These are phyloP conservation scores for Drosophila triauraria DNA, from an alignment of 1,140 invertebrate species.

Conservation along the genomic window DNA sequence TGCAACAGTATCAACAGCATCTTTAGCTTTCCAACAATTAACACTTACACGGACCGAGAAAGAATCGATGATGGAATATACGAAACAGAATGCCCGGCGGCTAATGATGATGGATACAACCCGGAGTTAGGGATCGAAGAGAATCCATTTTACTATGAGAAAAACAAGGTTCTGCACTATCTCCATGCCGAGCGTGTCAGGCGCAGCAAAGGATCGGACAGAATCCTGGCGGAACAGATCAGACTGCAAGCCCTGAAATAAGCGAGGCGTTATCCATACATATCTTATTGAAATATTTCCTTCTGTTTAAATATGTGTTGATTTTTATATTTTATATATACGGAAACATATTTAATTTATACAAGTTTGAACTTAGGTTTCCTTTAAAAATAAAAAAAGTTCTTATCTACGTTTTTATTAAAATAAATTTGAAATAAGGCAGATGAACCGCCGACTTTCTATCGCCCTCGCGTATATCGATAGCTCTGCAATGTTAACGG, in stretches of 20 bases:
- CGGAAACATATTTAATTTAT: too few relatives aligned
- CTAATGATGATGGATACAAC: neutral
- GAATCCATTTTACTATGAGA: neutral
- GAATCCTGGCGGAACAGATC: neutral
- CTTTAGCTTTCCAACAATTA: neutral
- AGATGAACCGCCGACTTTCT: neutral
- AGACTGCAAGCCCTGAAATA: neutral
- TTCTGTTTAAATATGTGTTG: neutral
- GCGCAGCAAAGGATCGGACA: neutral
- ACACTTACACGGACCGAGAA: neutral
- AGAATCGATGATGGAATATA: neutral
- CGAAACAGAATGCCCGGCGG: neutral
- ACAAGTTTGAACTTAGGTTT: too few relatives aligned
- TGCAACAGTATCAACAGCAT: too few relatives aligned
- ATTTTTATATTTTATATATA: neutral
- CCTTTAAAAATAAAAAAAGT: too few relatives aligned
- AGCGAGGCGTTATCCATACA: neutral
- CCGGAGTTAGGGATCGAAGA: neutral
- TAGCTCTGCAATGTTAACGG: neutral
- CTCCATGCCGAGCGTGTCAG: slow-evolving; percentile 4
- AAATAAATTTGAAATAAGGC: too few relatives aligned
- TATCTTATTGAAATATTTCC: too few relatives aligned
- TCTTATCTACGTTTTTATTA: too few relatives aligned
- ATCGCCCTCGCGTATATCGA: slow-evolving; percentile 5
- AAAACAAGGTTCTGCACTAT: neutral